Evolutionary conservation across 2,797 vertebrate genomes (phyloP), one percentile per base, ranked within the genome.

Genomic region (Microcaecilia unicolor): DNA sequence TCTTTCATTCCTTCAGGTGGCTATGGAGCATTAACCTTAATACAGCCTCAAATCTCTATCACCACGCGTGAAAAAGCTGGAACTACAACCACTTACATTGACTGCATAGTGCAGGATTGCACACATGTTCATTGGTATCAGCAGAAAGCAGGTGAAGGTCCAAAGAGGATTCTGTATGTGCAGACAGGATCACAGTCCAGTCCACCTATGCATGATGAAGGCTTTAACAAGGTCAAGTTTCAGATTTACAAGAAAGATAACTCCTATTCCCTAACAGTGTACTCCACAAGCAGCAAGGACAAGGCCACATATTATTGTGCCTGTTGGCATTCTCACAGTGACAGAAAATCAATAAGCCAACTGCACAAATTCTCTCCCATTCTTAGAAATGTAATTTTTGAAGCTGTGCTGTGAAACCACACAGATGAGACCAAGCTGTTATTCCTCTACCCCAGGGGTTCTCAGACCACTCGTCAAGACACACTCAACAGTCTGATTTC

Each of bases 231-330:
- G 7, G 38, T 41, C 41, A 15, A 12, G 14, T 21, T 5, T 18
- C n/a, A n/a, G n/a, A n/a, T n/a, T n/a, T n/a, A n/a, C n/a, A n/a
- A 19, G 36, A 14, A 29, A 21, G 9, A 11, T 1, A 3, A 10
- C 1, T 17, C 7, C 1, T 35, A 18, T 8, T 1, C n/a, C 9
- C 48, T 74, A 26, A 43, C 38, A 15, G 61, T 76, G 26, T 51
- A 38, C 8, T 15, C 47, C 0, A 4, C 61, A 2, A 8, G 6
- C n/a, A n/a, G 20, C 4, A 44, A 51, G 0, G 38, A 64, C 3
- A 3, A 53, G 28, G 61, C 36, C 34, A 69, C 41, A 0, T 71
- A 71, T 27, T 72, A 64, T 29, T 72, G 66, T 14, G 52, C 48
- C 5, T 10, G 2, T 18, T 68, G 59, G 53, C 5, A 7, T 1